Evolutionary conservation across 2,888 invertebrate species (phyloP).

Genomic region (Acronicta leporina): DNA sequence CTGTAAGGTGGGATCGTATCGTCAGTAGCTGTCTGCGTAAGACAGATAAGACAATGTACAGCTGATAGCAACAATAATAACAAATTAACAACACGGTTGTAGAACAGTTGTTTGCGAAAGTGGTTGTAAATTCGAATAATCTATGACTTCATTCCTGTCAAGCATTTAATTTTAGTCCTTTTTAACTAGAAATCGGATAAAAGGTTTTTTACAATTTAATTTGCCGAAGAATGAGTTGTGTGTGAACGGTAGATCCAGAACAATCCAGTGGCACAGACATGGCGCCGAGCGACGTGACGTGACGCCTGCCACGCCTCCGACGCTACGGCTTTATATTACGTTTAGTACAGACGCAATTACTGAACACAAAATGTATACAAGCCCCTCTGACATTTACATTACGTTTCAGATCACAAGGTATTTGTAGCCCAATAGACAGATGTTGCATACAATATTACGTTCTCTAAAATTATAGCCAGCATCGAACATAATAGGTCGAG

Average conservation of each 20-base stretch:
- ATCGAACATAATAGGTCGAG: constrained; percentile 45
- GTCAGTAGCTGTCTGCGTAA: constrained; percentile 13
- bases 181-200: constrained; percentile 20
- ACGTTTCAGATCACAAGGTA: constrained; percentile 53
- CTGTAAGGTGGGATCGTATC: constrained; percentile 37
- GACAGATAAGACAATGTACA: constrained; percentile 32
- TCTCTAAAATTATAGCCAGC: constrained; percentile 30
- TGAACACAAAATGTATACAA: constrained; percentile 61
- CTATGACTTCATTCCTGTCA: constrained; percentile 1
- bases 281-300: constrained; percentile 85
- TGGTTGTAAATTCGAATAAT: constrained; percentile 28
- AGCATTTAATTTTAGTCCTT: constrained; percentile 14
- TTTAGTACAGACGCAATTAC: constrained; percentile 67
- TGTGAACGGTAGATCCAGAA: constrained; percentile 63
- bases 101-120: constrained; percentile 28
- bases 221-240: constrained; percentile 53
- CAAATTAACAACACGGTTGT: constrained; percentile 21
- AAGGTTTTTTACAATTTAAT: constrained; percentile 47
- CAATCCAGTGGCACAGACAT: constrained; percentile 73
- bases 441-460: constrained; percentile 16
- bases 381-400: constrained; percentile 54
- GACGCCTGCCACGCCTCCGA: constrained; percentile 83
- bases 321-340: constrained; percentile 72
- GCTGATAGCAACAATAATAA: constrained; percentile 38
- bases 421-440: constrained; percentile 33